Evolutionary conservation across 2,113 vertebrate genomes (phyloP).

Genomic region (Pangasianodon hypophthalmus): DNA sequence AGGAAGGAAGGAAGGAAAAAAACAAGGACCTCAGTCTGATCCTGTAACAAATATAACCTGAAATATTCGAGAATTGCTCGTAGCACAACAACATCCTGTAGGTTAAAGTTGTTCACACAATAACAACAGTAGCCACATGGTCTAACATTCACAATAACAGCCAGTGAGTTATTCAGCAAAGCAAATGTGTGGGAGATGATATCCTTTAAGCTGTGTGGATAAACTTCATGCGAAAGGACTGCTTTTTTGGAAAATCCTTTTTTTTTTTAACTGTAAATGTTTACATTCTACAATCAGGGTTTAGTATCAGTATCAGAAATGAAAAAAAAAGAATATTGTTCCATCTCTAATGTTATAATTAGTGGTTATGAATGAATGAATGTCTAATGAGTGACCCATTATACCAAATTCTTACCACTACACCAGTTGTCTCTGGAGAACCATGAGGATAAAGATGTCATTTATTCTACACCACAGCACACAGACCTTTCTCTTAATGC

Average conservation of each 20-base stretch:
- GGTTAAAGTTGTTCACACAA: not conserved
- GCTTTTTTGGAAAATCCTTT: not conserved
- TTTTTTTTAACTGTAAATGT: not conserved
- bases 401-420: not conserved
- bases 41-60: not conserved
- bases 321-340: not conserved
- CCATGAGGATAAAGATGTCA: not conserved
- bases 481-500: not conserved
- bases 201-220: not conserved
- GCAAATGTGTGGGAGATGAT: not conserved
- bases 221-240: not conserved
- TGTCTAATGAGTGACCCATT: not conserved
- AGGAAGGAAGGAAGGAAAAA: no score
- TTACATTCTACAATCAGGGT: not conserved
- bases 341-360: not conserved
- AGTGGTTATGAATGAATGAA: not conserved
- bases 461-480: not conserved
- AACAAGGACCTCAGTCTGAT: no score
- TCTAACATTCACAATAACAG: no score
- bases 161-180: no score
- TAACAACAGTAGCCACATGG: no score
- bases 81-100: not conserved
- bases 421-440: conserved; percentile 1
- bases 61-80: not conserved
- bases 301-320: not conserved